Percentiles rank a stretch among this genome's conserved stretches.
Evolutionary conservation across 1,140 invertebrate species (phyloP).

Genomic region (Halotydeus destructor): DNA sequence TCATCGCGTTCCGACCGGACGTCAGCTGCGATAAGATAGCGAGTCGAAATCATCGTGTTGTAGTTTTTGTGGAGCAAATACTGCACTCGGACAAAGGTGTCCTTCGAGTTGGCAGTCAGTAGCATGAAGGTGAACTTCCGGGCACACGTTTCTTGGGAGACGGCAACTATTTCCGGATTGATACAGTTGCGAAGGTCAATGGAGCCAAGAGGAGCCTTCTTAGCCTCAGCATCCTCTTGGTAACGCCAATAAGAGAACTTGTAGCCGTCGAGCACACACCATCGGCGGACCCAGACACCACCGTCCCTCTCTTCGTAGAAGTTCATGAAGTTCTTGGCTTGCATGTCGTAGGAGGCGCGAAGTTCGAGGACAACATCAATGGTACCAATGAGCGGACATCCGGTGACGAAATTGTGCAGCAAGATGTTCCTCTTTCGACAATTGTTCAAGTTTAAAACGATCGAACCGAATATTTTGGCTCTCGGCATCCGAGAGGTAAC

Average conservation of each 20-base stretch:
- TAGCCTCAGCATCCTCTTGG: not conserved
- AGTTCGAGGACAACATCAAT: not conserved
- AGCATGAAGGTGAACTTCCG: not conserved
- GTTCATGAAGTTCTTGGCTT: not conserved
- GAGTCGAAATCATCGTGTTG: not conserved
- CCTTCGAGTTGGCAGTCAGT: not conserved
- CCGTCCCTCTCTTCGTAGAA: not conserved
- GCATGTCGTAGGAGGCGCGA: not conserved
- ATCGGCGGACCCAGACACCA: slow-evolving; percentile 1
- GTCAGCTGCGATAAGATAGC: slow-evolving; percentile 1
- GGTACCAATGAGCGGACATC: not conserved
- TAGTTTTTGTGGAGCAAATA: no score
- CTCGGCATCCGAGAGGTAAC: no score
- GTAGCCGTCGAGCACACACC: not conserved
- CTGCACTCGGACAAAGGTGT: no score
- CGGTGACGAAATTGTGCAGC: not conserved
- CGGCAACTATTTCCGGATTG: not conserved
- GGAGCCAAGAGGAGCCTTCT: not conserved
- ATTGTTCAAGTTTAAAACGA: not conserved
- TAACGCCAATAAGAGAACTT: not conserved
- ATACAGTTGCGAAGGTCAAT: not conserved
- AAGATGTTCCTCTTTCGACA: not conserved
- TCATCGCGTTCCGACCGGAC: not conserved
- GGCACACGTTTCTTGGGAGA: not conserved
- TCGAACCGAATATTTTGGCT: not conserved